phyloP scores from a whole-genome alignment of 30 jellyfish, hydroid and myxozoan genomes.

The Turritopsis dohrnii region DNA sequence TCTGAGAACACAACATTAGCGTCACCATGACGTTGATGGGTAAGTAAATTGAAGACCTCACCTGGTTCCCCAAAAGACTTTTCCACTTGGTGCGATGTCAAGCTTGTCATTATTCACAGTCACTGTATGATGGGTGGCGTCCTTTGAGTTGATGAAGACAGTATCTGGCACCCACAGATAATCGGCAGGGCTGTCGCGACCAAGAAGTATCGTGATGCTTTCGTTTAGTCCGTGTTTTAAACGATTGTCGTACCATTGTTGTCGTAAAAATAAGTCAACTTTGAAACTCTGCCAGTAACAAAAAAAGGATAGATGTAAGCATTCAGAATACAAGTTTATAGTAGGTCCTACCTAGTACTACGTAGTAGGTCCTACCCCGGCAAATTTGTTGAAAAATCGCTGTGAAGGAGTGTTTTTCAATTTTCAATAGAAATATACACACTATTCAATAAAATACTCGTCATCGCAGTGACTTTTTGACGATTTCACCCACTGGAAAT shows the following conservation, averaged over 20 bases:
- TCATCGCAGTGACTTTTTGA: too few relatives aligned
- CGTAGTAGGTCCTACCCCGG: too few relatives aligned
- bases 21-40: too few relatives aligned
- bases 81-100: slow-evolving; percentile 81
- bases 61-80: slow-evolving; percentile 98
- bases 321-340: too few relatives aligned
- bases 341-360: too few relatives aligned
- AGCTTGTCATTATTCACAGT: slow-evolving; percentile 73
- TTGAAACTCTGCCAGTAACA: slow-evolving; percentile 61
- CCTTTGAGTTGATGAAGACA: slow-evolving; percentile 60
- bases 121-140: slow-evolving; percentile 77
- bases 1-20: too few relatives aligned
- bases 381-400: too few relatives aligned
- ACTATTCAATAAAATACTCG: too few relatives aligned
- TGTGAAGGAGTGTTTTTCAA: too few relatives aligned
- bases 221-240: slow-evolving; percentile 41
- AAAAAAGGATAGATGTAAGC: too few relatives aligned
- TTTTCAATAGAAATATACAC: too few relatives aligned
- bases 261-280: slow-evolving; percentile 80
- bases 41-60: not conserved
- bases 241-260: slow-evolving; percentile 77
- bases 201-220: slow-evolving; percentile 47
- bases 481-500: too few relatives aligned
- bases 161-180: slow-evolving; percentile 96
- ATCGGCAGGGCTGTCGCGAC: slow-evolving; percentile 66